Evolutionary conservation across 2,888 invertebrate genomes (phyloP).

Genomic region (Cotesia congregata): DNA sequence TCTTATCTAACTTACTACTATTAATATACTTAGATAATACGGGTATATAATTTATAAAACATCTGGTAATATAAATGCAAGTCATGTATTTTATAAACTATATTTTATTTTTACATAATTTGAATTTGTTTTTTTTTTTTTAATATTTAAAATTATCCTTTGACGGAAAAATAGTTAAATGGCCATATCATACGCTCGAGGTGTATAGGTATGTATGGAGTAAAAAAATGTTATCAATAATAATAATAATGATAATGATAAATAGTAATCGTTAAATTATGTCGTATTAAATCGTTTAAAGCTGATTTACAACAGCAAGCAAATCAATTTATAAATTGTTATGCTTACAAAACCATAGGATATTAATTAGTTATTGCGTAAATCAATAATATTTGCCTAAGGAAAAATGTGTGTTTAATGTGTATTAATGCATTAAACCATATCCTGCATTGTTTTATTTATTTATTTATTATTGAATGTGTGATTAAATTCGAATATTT

Average conservation of each 20-base stretch:
- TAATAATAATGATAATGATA: slow-evolving; percentile 15
- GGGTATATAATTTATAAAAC: not conserved
- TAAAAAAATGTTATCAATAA: not conserved
- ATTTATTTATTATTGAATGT: not conserved
- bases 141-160: not conserved
- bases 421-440: no score
- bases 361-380: slow-evolving; percentile 40
- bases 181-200: not conserved
- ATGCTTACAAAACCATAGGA: slow-evolving; percentile 47
- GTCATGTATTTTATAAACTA: not conserved
- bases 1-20: not conserved
- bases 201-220: not conserved
- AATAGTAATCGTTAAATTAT: slow-evolving; percentile 55
- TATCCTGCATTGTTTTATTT: not conserved
- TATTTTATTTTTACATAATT: not conserved
- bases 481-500: no score
- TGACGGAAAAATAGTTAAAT: not conserved
- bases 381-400: slow-evolving; percentile 32
- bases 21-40: slow-evolving; percentile 1
- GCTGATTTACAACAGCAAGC: slow-evolving; percentile 52
- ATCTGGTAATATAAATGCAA: not conserved
- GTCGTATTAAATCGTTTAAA: slow-evolving; percentile 57
- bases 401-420: no score
- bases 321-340: slow-evolving; percentile 57
- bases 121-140: not conserved